phyloP scores from a whole-genome alignment of 2,113 vertebrate genomes.

The Cyanocitta stelleri region DNA sequence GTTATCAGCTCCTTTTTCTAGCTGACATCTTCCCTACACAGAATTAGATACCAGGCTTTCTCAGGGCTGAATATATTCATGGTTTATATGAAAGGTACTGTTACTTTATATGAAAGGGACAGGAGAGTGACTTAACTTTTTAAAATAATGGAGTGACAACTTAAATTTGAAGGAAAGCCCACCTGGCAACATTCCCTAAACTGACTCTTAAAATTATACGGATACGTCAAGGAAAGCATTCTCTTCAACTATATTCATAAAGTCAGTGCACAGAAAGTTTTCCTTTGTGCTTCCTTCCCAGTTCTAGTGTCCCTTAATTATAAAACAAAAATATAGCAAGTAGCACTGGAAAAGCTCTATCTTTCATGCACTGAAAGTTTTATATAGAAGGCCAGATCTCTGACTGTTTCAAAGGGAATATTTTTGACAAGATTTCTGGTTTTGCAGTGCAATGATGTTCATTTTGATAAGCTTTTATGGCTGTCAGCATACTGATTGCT shows the following conservation, averaged over 20 bases:
- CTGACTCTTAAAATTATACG: background rate
- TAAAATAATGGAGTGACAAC: background rate
- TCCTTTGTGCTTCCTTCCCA: background rate
- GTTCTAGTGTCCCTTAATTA: background rate
- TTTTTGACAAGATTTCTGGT: background rate
- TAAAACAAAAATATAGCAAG: background rate
- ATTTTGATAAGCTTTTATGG: background rate
- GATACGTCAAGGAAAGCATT: background rate
- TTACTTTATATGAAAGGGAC: background rate
- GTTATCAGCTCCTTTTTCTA: background rate
- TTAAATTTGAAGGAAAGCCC: background rate
- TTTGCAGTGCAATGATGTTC: background rate
- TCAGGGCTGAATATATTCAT: background rate
- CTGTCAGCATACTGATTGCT: background rate
- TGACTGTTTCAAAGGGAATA: slow-evolving; percentile 13
- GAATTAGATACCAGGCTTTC: background rate
- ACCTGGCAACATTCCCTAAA: background rate
- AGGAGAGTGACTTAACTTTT: background rate
- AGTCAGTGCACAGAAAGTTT: background rate
- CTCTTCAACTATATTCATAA: background rate
- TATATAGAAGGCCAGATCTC: background rate
- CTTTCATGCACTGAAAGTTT: background rate
- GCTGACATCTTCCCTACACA: background rate
- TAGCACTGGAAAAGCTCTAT: background rate
- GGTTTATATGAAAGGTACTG: background rate